Evolutionary conservation across 2,888 invertebrate genomes (phyloP), one percentile per base, ranked within the genome.

Genomic region (Clepsis dumicolana): DNA sequence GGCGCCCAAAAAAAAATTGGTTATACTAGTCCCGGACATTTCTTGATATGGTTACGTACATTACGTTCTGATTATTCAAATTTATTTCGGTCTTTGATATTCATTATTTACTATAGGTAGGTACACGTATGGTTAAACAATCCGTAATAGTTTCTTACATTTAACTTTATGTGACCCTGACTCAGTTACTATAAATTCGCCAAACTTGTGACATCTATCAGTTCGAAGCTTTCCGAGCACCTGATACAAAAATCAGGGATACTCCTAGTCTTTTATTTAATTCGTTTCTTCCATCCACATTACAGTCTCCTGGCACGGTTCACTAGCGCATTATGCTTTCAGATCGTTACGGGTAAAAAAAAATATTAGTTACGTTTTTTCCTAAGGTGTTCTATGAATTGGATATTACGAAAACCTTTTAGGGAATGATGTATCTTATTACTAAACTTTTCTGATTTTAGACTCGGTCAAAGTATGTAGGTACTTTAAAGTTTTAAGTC

Each of bases 141-240:
- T 65, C 14, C 52, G 7, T 27, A n/a, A 59, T 21, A 52, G 7
- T 24, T 27, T 41, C 38, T 25, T 57, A 29, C 24, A 64, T 56
- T 57, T 57, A 68, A 48, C 18, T 53, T 54, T 53, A 60, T 10
- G 24, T 48, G 67, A 69, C 69, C 69, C 69, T 69, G 69, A 60
- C 69, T 35, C 24, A 44, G 64, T 69, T 69, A n/a, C 53, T 54
- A 69, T 64, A 69, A 69, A 69, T 64, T 69, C 64, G 68, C 68
- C 64, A 35, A 35, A 44, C 41, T 8, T 53, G 21, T 65, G 53
- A 41, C 48, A 44, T n/a, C 32, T 54, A 61, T 62, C 35, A 62
- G 48, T 66, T 41, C 35, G 3, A 29, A 54, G 21, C 14, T 25
- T 10, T 53, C 3, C n/a, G 10, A 48, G 12, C 3, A 35, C 35